Conservation (phyloP, 2,888 invertebrate species). For the Tenthredo amoena region DNA sequence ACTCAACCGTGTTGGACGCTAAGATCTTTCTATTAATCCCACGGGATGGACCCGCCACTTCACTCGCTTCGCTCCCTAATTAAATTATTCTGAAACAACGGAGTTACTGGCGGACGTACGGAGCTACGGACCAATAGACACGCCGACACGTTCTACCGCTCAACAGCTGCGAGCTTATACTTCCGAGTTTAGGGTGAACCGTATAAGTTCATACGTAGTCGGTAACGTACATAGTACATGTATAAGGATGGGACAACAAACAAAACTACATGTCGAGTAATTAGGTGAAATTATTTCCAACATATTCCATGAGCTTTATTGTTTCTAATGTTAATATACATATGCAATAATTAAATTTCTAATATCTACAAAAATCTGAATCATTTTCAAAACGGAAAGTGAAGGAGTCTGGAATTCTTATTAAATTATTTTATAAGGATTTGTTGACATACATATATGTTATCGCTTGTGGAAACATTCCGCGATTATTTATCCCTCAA, state of each 20-base stretch:
- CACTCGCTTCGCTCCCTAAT: constrained; percentile 69
- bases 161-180: constrained; percentile 44
- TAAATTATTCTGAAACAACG: constrained; percentile 73
- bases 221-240: not conserved
- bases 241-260: not conserved
- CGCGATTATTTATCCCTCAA: not conserved
- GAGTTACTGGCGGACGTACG: constrained; percentile 51
- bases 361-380: not conserved
- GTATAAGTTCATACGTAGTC: constrained; percentile 42
- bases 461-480: not conserved
- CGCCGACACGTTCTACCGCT: constrained; percentile 34
- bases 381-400: not conserved
- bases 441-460: not conserved
- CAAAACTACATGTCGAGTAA: not conserved
- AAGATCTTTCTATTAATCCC: constrained; percentile 73
- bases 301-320: not conserved
- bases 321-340: not conserved
- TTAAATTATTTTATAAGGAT: not conserved
- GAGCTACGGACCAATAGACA: constrained; percentile 40
- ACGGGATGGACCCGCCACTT: constrained; percentile 73
- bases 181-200: constrained; percentile 40
- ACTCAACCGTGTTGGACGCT: constrained; percentile 55
- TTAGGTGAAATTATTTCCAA: not conserved
- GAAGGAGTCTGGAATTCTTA: not conserved
- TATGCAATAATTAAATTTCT: not conserved